Conservation (phyloP, 2,113 vertebrate genomes). For the Cynopterus brachyotis region DNA sequence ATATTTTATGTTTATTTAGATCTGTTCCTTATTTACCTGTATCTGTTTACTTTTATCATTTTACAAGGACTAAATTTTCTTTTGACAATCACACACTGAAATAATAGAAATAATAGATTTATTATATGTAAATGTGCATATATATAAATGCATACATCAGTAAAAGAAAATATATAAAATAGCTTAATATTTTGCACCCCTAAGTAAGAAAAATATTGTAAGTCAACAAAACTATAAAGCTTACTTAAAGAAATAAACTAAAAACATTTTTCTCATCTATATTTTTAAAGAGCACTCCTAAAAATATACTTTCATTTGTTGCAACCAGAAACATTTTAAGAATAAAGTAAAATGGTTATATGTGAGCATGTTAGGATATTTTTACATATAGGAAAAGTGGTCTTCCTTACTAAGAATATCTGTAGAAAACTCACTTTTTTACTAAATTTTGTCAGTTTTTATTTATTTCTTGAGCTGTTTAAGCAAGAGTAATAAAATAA, state of each 20-base stretch:
- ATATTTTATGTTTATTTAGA: background rate
- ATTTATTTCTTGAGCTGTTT: background rate
- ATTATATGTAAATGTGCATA: background rate
- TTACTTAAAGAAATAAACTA: background rate
- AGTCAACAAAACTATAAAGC: background rate
- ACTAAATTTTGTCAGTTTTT: background rate
- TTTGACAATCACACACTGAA: background rate
- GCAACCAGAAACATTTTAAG: conserved; percentile 18
- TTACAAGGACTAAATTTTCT: background rate
- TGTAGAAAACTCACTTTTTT: background rate
- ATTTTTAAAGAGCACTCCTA: background rate
- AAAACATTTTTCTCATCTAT: conserved; percentile 22
- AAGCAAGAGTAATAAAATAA: background rate
- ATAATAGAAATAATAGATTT: background rate
- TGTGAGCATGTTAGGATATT: background rate
- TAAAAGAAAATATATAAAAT: background rate
- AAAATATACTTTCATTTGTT: background rate
- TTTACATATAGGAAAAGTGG: background rate
- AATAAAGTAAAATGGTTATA: background rate
- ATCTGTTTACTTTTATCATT: background rate
- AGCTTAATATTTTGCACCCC: background rate
- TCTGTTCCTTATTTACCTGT: background rate
- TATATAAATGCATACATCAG: background rate
- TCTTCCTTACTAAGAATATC: background rate
- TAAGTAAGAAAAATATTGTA: background rate